Base-by-base conservation (phyloP, 2,888 invertebrate genomes). In the Bhutanitis thaidina region DNA sequence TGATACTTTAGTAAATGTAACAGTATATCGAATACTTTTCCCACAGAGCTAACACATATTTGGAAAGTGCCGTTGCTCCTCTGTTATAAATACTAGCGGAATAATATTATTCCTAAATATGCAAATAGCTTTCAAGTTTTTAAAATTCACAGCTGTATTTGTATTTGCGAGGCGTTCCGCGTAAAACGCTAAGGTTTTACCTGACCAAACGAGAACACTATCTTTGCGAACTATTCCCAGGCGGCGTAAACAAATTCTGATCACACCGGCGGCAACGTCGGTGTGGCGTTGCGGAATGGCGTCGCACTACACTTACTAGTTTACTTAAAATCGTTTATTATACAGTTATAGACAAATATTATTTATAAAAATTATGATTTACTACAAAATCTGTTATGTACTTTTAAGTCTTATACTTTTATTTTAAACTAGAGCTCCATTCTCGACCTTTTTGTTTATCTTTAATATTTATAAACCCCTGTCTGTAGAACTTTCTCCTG, bases 131-230 rank as follows among this genome's bases (percentile, higher is more conserved):
- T 68, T 67, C 54, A 53, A 61, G 71, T 68, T 71, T 75, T 78
- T 77, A 63, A 71, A 72, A 80, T 76, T 77, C 73, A 74, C 71
- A 74, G 70, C 73, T 80, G 74, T 74, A 82, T 82, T 83, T 76
- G 78, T 80, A 85, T 81, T 85, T 79, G 71, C 74, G 65, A 75
- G 73, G 73, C 82, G 79, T 77, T 75, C 71, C 69, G 71, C 74
- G 75, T 74, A 82, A 84, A 85, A 81, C 76, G 80, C 77, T 73
- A 72, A 82, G 79, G 82, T 80, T 85, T 83, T 82, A 82, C 82
- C 77, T 78, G 70, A 69, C 65, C 65, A 70, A 85, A 79, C 75
- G 75, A 82, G 82, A 83, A 82, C 80, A 80, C 74, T 74, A 74
- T 75, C 77, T 70, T 67, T 63, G 66, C 71, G 64, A 74, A 75